Base-by-base conservation (phyloP, 2,888 invertebrate genomes). In the Heliconius erato region DNA sequence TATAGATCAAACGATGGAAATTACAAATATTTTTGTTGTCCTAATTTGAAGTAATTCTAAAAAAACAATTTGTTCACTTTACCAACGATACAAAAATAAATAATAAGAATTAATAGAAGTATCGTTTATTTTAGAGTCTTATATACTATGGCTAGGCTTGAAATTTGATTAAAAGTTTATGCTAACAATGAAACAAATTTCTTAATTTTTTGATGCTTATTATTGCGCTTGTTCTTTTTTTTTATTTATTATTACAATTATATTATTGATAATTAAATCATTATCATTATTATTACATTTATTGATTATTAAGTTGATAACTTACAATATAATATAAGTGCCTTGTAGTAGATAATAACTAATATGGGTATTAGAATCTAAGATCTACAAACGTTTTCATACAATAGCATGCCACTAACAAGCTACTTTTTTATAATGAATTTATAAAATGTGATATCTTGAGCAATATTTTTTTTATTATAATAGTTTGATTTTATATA, bases 381-480 rank as follows among this genome's bases (percentile, higher is more conserved):
- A 76, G 63, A 40, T 28, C 23, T 19, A 54, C 54, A 59, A 23
- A 59, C 63, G 9, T 14, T 54, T 74, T 35, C 35, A 63, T 59
- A 59, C 19, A 63, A 76, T n/a, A 40, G 59, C n/a, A 63, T 72
- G 72, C 26, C 49, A 26, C 9, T 72, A 35, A n/a, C 59, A 76
- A 35, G 63, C 63, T 26, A 63, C 26, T 76, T 35, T 59, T 40
- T 63, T 63, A 76, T 63, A 63, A 76, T 76, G 14, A 63, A 63
- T 63, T 76, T 63, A 72, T 26, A 76, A 35, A 35, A 63, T 76
- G 76, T 76, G 76, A 76, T 76, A 76, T 63, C 76, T 76, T 76
- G 63, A 63, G 35, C 63, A 63, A 76, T 76, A 63, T 12, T 59
- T 76, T 32, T 32, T 35, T 76, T 14, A 63, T 63, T 63, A n/a